Evolutionary conservation across 2,797 vertebrate species (phyloP).

Genomic region (Menidia menidia): DNA sequence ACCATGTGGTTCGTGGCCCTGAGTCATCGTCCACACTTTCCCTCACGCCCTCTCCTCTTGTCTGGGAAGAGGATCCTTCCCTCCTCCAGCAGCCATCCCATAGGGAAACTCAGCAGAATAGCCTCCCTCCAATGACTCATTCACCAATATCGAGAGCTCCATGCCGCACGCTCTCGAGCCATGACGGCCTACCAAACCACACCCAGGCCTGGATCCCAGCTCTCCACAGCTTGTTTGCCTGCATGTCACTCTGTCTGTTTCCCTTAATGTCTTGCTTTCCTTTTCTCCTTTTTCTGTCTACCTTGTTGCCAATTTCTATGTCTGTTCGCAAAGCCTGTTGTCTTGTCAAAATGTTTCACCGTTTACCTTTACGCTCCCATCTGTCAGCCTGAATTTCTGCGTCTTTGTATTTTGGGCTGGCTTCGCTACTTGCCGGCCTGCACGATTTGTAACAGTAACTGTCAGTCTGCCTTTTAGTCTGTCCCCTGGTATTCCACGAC

Average conservation of each 20-base stretch:
- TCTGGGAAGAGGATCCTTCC: constrained; percentile 67
- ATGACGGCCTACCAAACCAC: constrained; percentile 69
- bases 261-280: constrained; percentile 13
- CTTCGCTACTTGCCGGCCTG: constrained; percentile 32
- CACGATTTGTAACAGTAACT: constrained; percentile 68
- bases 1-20: constrained; percentile 84
- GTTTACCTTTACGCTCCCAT: constrained; percentile 49
- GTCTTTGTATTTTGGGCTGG: constrained; percentile 24
- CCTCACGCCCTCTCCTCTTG: constrained; percentile 64
- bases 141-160: constrained; percentile 63
- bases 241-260: background rate
- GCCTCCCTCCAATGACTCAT: constrained; percentile 75
- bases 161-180: constrained; percentile 63
- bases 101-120: constrained; percentile 66
- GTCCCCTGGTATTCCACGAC: constrained; percentile 56
- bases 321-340: constrained; percentile 32
- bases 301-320: constrained; percentile 22
- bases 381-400: constrained; percentile 42
- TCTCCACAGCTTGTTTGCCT: constrained; percentile 37
- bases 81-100: constrained; percentile 61
- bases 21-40: constrained; percentile 87
- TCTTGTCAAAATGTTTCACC: constrained; percentile 46
- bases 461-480: constrained; percentile 49
- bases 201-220: constrained; percentile 68
- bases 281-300: constrained; percentile 19